Percentiles rank a stretch among this genome's conserved stretches.
These are phyloP conservation scores for Trichopria drosophilae DNA, from an alignment of 2,888 invertebrate species.

Conservation along the genomic window DNA sequence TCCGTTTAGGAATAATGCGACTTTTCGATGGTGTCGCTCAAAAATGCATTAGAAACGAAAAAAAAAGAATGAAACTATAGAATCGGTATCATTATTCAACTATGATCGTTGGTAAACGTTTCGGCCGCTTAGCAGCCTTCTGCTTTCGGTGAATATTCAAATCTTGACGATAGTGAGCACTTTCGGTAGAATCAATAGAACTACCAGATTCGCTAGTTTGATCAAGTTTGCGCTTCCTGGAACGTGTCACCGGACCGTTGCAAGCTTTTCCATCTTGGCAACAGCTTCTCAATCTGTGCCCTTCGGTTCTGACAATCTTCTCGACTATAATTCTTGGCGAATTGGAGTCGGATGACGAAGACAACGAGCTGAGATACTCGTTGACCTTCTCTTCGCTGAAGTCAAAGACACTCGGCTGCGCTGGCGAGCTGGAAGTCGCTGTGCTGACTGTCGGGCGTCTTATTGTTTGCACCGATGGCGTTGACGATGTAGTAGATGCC, in stretches of 20 bases:
- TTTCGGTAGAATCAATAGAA: slow-evolving; percentile 34
- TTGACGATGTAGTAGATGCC: slow-evolving; percentile 55
- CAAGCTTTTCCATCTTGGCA: no score
- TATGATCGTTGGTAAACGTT: slow-evolving; percentile 42
- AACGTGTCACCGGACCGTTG: slow-evolving; percentile 20
- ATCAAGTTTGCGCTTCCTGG: slow-evolving; percentile 30
- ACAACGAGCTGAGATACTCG: slow-evolving; percentile 61
- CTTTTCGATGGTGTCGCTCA: slow-evolving; percentile 32
- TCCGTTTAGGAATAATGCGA: slow-evolving; percentile 47
- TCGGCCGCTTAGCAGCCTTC: slow-evolving; percentile 48
- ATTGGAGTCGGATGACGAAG: slow-evolving; percentile 56
- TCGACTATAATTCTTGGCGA: no score
- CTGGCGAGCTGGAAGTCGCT: slow-evolving; percentile 42
- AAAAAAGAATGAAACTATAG: slow-evolving; percentile 21
- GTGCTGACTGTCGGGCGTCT: slow-evolving; percentile 42
- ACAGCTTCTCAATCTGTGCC: background rate
- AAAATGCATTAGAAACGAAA: slow-evolving; percentile 42
- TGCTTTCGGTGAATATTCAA: slow-evolving; percentile 46
- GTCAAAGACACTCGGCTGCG: slow-evolving; percentile 57
- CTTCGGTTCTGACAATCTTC: background rate
- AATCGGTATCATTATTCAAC: slow-evolving; percentile 41
- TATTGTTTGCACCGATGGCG: slow-evolving; percentile 41
- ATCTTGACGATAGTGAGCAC: slow-evolving; percentile 31
- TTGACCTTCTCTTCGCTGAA: slow-evolving; percentile 60
- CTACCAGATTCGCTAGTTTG: slow-evolving; percentile 32